A percentile compares a stretch with the other conserved stretches of the same genome.
Conservation (phyloP, 2,113 vertebrate species). For the Suricata suricatta region DNA sequence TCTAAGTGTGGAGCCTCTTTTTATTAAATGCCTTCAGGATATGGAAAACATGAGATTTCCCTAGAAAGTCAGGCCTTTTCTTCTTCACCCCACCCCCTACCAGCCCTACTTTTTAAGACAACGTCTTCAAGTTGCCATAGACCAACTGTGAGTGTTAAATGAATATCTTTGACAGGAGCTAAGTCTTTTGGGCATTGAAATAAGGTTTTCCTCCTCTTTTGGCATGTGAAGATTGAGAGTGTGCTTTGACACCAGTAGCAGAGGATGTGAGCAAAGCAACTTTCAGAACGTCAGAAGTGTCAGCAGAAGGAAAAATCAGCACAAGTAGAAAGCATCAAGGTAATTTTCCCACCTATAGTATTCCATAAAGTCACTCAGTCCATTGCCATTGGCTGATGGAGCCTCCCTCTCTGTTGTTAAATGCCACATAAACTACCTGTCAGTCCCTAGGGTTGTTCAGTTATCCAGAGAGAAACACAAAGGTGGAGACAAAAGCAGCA, state of each 20-base stretch:
- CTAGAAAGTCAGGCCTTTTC: conserved; percentile 73
- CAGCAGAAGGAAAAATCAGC: conserved; percentile 84
- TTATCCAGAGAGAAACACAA: conserved; percentile 76
- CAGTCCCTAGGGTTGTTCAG: conserved; percentile 75
- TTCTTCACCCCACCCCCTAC: conserved; percentile 40
- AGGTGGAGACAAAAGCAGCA: conserved; percentile 57
- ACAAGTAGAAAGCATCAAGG: conserved; percentile 82
- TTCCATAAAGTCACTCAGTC: conserved; percentile 78
- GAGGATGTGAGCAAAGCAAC: conserved; percentile 85
- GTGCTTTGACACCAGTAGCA: conserved; percentile 86
- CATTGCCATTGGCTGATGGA: conserved; percentile 74
- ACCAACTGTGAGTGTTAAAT: conserved; percentile 84
- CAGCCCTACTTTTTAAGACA: conserved; percentile 64
- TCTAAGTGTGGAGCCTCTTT: background rate
- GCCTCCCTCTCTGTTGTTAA: conserved; percentile 82
- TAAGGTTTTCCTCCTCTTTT: conserved; percentile 86
- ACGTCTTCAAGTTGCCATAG: conserved; percentile 82
- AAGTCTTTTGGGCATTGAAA: conserved; percentile 88
- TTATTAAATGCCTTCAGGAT: conserved; percentile 33
- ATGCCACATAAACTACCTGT: conserved; percentile 82
- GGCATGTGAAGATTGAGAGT: conserved; percentile 85
- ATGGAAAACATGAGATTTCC: conserved; percentile 62
- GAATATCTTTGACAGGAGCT: conserved; percentile 87
- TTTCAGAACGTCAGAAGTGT: conserved; percentile 85
- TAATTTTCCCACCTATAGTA: conserved; percentile 81